Conservation (phyloP, 2,113 vertebrate genomes). For the Fukomys damarensis region DNA sequence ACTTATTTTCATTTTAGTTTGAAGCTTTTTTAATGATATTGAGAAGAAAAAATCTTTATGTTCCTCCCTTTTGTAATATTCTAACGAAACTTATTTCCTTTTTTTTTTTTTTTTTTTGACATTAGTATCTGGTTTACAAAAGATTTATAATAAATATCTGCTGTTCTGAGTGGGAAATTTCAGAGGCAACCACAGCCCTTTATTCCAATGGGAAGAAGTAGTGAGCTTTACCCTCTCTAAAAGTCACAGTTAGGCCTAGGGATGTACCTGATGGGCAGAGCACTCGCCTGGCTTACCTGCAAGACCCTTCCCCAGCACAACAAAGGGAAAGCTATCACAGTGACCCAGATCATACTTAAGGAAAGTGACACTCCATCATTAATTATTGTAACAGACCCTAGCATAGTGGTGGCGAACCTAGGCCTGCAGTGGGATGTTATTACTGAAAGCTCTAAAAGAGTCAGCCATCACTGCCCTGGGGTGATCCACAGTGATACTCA, state of each 20-base stretch:
- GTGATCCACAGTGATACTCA: neutral
- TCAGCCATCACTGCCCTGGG: neutral
- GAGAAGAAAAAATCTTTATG: neutral
- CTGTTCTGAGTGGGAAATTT: constrained; percentile 10
- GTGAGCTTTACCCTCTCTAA: neutral
- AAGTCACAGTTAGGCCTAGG: neutral
- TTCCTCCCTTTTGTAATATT: neutral
- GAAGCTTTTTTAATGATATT: neutral
- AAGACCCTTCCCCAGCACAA: neutral
- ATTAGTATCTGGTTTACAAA: neutral
- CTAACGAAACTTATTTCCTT: neutral
- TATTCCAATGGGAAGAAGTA: neutral
- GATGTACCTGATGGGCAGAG: neutral
- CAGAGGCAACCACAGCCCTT: neutral
- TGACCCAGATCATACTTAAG: neutral
- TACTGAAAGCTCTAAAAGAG: neutral
- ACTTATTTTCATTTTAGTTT: neutral
- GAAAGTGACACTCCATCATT: constrained; percentile 12
- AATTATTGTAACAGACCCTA: neutral
- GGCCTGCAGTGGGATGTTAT: neutral
- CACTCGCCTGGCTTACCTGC: neutral
- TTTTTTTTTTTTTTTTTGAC: constrained; percentile 1
- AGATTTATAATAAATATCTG: neutral
- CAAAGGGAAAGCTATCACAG: neutral
- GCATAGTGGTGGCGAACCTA: neutral